Base-by-base conservation (phyloP, 2,113 vertebrate genomes). In the Tachuris rubrigastra region DNA sequence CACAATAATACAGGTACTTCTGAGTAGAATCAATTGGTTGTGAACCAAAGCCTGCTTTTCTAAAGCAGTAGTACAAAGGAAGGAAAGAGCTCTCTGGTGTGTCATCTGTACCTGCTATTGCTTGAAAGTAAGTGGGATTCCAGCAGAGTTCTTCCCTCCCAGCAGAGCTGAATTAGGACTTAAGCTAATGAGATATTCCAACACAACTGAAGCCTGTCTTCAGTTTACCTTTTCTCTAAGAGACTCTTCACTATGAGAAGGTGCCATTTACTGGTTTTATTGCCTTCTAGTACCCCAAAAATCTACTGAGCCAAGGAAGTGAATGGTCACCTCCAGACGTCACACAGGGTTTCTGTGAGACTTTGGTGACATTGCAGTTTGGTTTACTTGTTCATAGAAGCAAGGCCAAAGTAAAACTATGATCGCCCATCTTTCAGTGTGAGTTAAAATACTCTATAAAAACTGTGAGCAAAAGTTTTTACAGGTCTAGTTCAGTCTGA, bases 331-430 rank as follows among this genome's bases (percentile, higher is more conserved):
- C n/a, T 44, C 69, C 65, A 78, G 42, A 56, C 1, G 3, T 3
- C 6, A 52, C 46, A 15, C 16, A 7, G 0, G 0, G 17, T 81
- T 89, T 87, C 81, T 91, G 20, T 63, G 19, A 0, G 0, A 23
- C 31, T 66, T 82, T 9, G 15, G 41, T 63, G 55, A 68, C 71
- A 33, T 46, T 15, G 17, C 50, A 33, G 39, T 79, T 78, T 62
- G 31, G 35, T 85, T 91, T 62, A 44, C 12, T 87, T 79, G 27
- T 85, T 79, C 53, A 31, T 9, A 76, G 53, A 78, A 91, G 58
- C 28, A 59, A 84, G 35, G 59, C 14, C 50, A 81, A 60, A 65
- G 20, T 28, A 69, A 92, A 84, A 49, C 21, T 39, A 3, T 28
- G n/a, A 53, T 60, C 1, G 0, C 22, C 22, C 23, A 14, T 72